Evolutionary conservation across 2,113 vertebrate species (phyloP), one percentile per base, ranked within the genome.

Genomic region (Lepus americanus): DNA sequence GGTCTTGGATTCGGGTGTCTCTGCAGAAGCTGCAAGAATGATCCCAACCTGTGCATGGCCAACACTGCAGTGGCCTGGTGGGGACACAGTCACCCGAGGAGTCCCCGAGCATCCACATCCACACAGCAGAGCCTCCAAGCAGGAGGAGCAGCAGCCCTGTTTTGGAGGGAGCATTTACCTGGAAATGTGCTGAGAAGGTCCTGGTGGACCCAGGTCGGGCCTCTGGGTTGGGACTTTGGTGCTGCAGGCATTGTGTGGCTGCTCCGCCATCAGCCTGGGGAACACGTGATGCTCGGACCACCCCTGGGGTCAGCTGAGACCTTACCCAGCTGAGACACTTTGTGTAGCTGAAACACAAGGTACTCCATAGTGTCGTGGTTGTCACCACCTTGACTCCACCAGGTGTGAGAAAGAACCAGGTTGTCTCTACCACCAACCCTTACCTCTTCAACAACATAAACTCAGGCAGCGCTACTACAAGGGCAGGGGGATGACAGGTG

Each of bases 351-450:
- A 87, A 85, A 22, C 13, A 33, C 23, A 22, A 66, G 6, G 23
- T 73, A 10, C 20, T 14, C 2, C n/a, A 0, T n/a, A 3, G 36
- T 59, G 5, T n/a, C 6, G 0, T 29, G 44, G 76, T 44, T 7
- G 44, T 44, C 44, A 44, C 44, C 44, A 44, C 44, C 44, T 44
- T 44, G 44, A 44, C 44, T 44, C 44, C 44, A 44, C 44, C 44
- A 44, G 44, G 44, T 44, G 44, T 44, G 44, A 44, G 44, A 44
- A 44, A 7, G 44, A 44, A 44, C 44, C 44, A 44, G 44, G 13
- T 39, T 36, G 27, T 83, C 74, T 53, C 79, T 20, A 23, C 80
- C 36, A 36, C 55, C 44, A 2, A 2, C 11, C 23, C 17, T 14
- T 9, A 12, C 17, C 13, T 12, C 0, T 29, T 67, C 33, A 22